Evolutionary conservation across 2,888 invertebrate species (phyloP).

Genomic region (Rotaria macrura): DNA sequence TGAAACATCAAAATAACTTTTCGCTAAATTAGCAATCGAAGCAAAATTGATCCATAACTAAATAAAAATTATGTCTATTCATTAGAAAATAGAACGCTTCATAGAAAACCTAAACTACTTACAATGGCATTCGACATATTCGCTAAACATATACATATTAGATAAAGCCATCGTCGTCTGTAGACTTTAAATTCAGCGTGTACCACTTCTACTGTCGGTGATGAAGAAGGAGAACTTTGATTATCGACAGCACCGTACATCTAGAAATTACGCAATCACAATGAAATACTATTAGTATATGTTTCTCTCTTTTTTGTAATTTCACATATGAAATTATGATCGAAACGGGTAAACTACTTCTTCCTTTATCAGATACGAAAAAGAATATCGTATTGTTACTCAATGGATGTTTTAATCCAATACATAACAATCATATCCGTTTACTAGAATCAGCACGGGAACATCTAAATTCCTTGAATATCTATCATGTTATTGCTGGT

Average conservation of each 20-base stretch:
- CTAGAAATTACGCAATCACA: not conserved
- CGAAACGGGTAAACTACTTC: not conserved
- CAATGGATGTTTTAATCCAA: not conserved
- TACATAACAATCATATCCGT: not conserved
- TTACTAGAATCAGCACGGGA: not conserved
- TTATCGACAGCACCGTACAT: not conserved
- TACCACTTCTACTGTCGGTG: not conserved
- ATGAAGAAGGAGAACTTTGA: not conserved
- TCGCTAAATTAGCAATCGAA: conserved; percentile 50
- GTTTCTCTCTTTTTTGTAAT: not conserved
- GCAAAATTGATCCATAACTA: conserved; percentile 52
- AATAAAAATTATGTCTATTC: not conserved
- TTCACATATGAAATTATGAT: not conserved
- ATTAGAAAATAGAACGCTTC: not conserved
- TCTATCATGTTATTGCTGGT: not conserved
- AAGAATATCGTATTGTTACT: not conserved
- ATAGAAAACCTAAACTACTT: not conserved
- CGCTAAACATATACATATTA: conserved; percentile 41
- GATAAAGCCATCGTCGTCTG: conserved; percentile 41
- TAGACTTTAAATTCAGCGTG: not conserved
- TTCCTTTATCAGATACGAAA: not conserved
- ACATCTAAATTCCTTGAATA: not conserved
- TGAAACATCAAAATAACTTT: conserved; percentile 46
- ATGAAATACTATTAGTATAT: not conserved
- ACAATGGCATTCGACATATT: conserved; percentile 47